Evolutionary conservation across 2,888 invertebrate genomes (phyloP).

Genomic region (Biston stratarius): DNA sequence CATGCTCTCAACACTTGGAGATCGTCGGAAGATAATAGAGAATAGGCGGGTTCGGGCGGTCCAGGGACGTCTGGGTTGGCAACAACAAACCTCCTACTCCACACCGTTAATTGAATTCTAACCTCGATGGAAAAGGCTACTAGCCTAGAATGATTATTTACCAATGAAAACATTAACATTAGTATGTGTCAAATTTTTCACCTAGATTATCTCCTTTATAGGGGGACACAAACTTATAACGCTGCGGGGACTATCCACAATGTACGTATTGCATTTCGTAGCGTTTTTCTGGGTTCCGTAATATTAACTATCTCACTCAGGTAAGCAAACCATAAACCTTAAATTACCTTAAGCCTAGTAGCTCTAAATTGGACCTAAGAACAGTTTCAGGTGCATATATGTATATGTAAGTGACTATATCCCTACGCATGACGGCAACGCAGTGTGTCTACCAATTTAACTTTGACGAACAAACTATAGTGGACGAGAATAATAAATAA

Average conservation of each 20-base stretch:
- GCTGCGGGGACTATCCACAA: too few relatives aligned
- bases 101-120: conserved; percentile 42
- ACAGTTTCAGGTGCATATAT: conserved; percentile 47
- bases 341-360: neutral
- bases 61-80: conserved; percentile 67
- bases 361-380: conserved; percentile 41
- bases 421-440: conserved; percentile 47
- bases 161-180: neutral
- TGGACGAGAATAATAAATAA: conserved; percentile 37
- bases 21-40: conserved; percentile 79
- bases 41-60: conserved; percentile 74
- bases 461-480: conserved; percentile 79
- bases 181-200: too few relatives aligned
- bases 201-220: too few relatives aligned
- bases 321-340: too few relatives aligned
- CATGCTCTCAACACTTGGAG: conserved; percentile 74
- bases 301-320: neutral
- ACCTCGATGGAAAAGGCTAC: conserved; percentile 1
- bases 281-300: neutral
- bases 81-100: conserved; percentile 78
- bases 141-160: neutral
- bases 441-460: conserved; percentile 85
- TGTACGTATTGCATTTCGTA: too few relatives aligned
- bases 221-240: too few relatives aligned
- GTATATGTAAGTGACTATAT: conserved; percentile 50